Conservation (phyloP, 2,888 invertebrate genomes). For the Polyommatus icarus region DNA sequence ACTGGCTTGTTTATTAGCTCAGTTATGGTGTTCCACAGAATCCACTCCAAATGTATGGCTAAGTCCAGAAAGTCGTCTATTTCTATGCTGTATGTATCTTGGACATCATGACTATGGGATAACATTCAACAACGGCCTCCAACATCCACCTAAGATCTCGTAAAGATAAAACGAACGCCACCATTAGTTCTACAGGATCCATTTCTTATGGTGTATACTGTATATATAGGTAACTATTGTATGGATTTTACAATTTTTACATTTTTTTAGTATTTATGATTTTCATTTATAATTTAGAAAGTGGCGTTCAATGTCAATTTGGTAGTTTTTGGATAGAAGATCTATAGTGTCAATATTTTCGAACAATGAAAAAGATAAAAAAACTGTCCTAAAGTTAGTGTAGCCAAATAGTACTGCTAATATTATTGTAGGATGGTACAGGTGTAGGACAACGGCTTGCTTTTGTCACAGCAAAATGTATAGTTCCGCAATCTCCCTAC, state of each 20-base stretch:
- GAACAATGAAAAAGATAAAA: too few relatives aligned
- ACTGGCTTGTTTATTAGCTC: too few relatives aligned
- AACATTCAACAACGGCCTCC: slow-evolving; percentile 62
- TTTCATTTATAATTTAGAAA: not conserved
- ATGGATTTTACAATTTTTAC: slow-evolving; percentile 24
- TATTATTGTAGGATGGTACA: too few relatives aligned
- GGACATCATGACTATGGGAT: slow-evolving; percentile 62
- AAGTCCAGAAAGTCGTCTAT: not conserved
- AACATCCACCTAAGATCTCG: slow-evolving; percentile 65
- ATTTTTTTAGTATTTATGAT: slow-evolving; percentile 1
- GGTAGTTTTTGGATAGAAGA: not conserved
- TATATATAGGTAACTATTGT: too few relatives aligned
- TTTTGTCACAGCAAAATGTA: too few relatives aligned
- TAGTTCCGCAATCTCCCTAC: too few relatives aligned
- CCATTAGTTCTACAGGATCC: slow-evolving; percentile 59
- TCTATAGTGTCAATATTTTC: too few relatives aligned
- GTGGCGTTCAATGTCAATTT: not conserved
- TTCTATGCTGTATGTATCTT: slow-evolving; percentile 54
- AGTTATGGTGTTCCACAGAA: too few relatives aligned
- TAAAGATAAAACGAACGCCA: slow-evolving; percentile 54
- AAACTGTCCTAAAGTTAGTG: too few relatives aligned
- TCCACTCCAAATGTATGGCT: not conserved
- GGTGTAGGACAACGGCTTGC: too few relatives aligned
- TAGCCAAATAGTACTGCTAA: too few relatives aligned
- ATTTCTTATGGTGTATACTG: slow-evolving; percentile 45